Evolutionary conservation across 2,888 invertebrate species (phyloP).

Genomic region (Ischnus inquisitorius): DNA sequence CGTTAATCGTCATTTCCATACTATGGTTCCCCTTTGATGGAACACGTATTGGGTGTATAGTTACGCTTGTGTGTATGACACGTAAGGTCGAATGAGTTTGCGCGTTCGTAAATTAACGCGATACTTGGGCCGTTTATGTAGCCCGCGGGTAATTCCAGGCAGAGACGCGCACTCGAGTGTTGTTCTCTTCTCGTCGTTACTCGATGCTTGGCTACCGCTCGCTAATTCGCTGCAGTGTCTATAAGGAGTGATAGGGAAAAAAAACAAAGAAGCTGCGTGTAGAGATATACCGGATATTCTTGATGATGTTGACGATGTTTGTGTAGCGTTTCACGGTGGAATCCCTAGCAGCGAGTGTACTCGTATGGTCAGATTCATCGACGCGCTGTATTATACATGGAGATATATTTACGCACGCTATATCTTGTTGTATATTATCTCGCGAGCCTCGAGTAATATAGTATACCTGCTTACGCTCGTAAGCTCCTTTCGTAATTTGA

Average conservation of each 20-base stretch:
- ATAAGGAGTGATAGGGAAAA: not conserved
- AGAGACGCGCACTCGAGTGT: constrained; percentile 31
- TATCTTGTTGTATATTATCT: constrained; percentile 2
- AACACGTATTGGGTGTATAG: not conserved
- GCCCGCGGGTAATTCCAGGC: constrained; percentile 57
- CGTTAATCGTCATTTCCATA: constrained; percentile 24
- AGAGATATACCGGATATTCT: constrained; percentile 22
- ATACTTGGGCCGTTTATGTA: constrained; percentile 33
- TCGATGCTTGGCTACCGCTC: constrained; percentile 34
- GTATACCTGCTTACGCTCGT: constrained; percentile 58
- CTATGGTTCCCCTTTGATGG: not conserved
- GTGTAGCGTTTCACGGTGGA: no score
- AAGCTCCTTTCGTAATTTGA: constrained; percentile 76
- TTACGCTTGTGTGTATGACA: constrained; percentile 1
- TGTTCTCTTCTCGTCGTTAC: constrained; percentile 35
- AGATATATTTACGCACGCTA: not conserved
- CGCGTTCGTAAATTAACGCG: constrained; percentile 56
- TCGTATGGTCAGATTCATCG: constrained; percentile 5
- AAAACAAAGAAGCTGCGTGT: constrained; percentile 26
- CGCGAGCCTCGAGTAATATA: constrained; percentile 64
- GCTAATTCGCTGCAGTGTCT: constrained; percentile 19
- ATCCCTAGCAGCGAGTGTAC: not conserved
- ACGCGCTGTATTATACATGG: not conserved
- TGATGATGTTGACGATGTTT: not conserved
- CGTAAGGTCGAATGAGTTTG: constrained; percentile 46